Evolutionary conservation across 2,888 invertebrate species (phyloP).

Genomic region (Thymelicus acteon): DNA sequence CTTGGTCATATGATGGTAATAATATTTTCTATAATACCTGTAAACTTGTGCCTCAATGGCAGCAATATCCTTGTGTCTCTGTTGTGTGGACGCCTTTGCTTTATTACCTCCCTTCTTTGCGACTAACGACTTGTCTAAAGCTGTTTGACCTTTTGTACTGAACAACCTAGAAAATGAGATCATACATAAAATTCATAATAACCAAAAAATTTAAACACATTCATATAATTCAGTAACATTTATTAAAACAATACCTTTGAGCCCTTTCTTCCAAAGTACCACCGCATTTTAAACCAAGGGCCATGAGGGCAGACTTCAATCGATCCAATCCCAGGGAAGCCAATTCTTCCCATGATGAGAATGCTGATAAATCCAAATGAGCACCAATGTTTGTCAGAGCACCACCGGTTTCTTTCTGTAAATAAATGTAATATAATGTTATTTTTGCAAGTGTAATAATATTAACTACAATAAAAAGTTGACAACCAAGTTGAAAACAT

Average conservation of each 20-base stretch:
- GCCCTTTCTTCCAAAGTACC: conserved; percentile 99
- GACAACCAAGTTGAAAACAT: too few relatives aligned
- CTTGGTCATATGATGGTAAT: too few relatives aligned
- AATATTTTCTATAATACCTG: conserved; percentile 62
- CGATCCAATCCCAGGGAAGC: conserved; percentile 98
- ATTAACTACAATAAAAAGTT: too few relatives aligned
- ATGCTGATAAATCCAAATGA: conserved; percentile 98
- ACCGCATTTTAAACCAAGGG: conserved; percentile 98
- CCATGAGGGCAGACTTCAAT: conserved; percentile 98
- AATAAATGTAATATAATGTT: conserved; percentile 35
- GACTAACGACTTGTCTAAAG: conserved; percentile 95
- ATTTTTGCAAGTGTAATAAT: too few relatives aligned
- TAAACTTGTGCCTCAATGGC: conserved; percentile 96
- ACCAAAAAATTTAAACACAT: too few relatives aligned
- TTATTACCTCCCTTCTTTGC: conserved; percentile 94
- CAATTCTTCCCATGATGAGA: conserved; percentile 98
- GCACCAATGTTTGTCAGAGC: conserved; percentile 97
- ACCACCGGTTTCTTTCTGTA: conserved; percentile 95
- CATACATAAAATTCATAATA: background rate
- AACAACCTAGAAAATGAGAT: conserved; percentile 86
- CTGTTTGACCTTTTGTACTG: conserved; percentile 97
- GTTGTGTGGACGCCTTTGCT: conserved; percentile 79
- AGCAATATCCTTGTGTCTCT: conserved; percentile 94
- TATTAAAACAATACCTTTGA: conserved; percentile 85
- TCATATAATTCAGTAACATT: background rate